Conservation (phyloP, 2,797 vertebrate genomes). For the Acipenser oxyrinchus region DNA sequence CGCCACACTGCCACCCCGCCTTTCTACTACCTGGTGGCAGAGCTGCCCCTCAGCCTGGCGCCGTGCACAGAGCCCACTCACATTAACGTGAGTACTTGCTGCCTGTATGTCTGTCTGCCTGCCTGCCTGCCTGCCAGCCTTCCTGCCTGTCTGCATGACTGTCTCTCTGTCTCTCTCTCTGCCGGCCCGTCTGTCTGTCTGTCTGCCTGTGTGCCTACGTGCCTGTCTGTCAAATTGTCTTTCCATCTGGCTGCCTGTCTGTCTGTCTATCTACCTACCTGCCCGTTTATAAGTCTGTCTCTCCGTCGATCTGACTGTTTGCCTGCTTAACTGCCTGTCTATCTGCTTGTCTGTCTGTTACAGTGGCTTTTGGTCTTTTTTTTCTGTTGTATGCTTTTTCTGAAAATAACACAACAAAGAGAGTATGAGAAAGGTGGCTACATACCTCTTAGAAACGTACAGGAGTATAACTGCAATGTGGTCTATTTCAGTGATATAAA, state of each 20-base stretch:
- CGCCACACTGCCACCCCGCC: constrained; percentile 49
- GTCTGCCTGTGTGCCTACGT: background rate
- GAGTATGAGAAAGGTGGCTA: too few species aligned
- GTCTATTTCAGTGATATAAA: too few species aligned
- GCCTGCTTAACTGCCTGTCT: too few species aligned
- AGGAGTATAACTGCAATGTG: too few species aligned
- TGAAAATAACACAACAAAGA: too few species aligned
- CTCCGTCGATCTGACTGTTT: background rate
- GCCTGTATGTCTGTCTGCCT: too few species aligned
- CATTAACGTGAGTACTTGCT: constrained; percentile 45
- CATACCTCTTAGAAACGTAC: too few species aligned
- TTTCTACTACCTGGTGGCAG: constrained; percentile 59
- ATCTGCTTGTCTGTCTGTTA: background rate
- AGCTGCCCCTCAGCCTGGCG: constrained; percentile 49
- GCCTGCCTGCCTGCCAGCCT: background rate
- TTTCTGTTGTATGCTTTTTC: background rate
- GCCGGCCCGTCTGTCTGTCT: too few species aligned
- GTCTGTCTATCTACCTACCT: too few species aligned
- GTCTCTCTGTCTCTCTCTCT: background rate
- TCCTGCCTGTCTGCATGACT: too few species aligned
- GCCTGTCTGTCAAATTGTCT: background rate
- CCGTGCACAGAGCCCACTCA: constrained; percentile 38
- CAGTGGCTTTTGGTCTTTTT: background rate
- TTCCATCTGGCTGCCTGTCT: background rate
- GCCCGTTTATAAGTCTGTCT: background rate